Base-by-base conservation (phyloP, 2,797 vertebrate genomes). In the Mallotus villosus region DNA sequence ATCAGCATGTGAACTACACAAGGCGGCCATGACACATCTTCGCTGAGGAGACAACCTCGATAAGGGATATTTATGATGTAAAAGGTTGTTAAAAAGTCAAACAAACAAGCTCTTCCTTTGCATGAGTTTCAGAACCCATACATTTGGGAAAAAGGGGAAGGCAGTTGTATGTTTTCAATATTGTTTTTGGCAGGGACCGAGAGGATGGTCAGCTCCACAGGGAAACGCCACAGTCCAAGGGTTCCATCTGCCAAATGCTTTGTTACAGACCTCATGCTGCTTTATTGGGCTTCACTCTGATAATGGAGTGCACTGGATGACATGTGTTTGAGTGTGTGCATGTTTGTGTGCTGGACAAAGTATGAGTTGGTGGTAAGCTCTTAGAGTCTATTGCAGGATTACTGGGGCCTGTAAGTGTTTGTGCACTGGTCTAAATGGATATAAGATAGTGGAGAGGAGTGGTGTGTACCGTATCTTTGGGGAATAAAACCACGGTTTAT, bases 1-100 rank as follows among this genome's bases (percentile, higher is more conserved):
- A 74, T 82, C 76, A 74, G 80, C 78, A 75, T 77, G 76, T 9
- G 5, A 58, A 55, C 63, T 29, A 71, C 59, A 17, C 65, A 58
- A 49, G 49, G 68, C 68, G 41, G 34, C 63, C 0, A 55, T 21
- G 82, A 80, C 81, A 72, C 75, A 64, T 77, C 16, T 41, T 63
- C 80, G 78, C 75, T 17, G 1, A 3, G 2, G 64, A 66, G 81
- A 73, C 64, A 63, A 77, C 81, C 79, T 82, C 80, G 87, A 86
- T 87, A 83, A 84, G 74, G 71, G n/a, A 63, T 74, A 82, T 88
- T 90, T 82, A 89, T 66, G 63, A 87, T 81, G 81, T 79, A 74
- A 66, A 55, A 51, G 77, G 77, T 80, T 82, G 55, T 46, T 79
- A 81, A 85, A 84, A 82, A 76, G 64, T 77, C 67, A 21, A 75